phyloP scores from a whole-genome alignment of 2,113 vertebrate species.

The Erpornis zantholeuca region DNA sequence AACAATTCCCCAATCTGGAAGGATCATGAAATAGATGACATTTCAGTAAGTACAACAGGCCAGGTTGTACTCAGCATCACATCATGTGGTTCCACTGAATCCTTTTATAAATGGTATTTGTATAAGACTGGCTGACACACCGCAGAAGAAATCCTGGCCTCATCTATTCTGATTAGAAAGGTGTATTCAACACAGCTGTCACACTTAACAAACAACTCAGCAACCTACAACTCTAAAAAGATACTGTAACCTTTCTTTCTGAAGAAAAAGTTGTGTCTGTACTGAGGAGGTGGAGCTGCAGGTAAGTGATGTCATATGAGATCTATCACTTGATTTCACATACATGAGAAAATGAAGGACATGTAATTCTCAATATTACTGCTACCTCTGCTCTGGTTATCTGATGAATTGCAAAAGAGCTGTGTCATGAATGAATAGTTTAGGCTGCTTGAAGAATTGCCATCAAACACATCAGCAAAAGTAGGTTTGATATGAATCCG shows the following conservation, averaged over 20 bases:
- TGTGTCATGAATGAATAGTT: not conserved
- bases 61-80: not conserved
- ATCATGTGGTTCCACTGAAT: not conserved
- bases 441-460: not conserved
- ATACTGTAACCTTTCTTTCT: not conserved
- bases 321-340: not conserved
- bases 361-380: not conserved
- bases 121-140: not conserved
- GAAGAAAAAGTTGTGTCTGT: not conserved
- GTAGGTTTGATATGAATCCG: not conserved
- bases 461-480: not conserved
- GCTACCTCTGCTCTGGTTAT: not conserved
- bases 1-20: not conserved
- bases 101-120: constrained; percentile 13
- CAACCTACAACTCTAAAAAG: not conserved
- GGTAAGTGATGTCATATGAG: not conserved
- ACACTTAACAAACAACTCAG: not conserved
- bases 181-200: not conserved
- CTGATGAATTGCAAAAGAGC: not conserved
- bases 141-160: not conserved
- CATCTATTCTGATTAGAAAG: not conserved
- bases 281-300: not conserved
- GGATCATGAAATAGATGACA: not conserved
- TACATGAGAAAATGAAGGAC: not conserved
- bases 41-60: not conserved